Evolutionary conservation across 2,888 invertebrate genomes (phyloP).

Genomic region (Drosophila helvetica): DNA sequence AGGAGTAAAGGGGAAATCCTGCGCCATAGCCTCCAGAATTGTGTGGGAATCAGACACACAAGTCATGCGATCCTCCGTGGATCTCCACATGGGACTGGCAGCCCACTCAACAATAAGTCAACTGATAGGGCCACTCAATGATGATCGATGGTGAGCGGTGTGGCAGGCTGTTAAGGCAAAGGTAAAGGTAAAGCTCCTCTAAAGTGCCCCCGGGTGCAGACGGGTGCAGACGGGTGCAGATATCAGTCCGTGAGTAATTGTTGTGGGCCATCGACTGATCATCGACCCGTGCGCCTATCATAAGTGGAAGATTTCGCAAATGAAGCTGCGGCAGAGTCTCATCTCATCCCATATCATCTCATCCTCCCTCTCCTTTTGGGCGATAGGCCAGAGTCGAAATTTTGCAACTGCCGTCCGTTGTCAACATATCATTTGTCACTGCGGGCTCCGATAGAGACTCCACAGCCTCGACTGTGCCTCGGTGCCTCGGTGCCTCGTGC

Average conservation of each 20-base stretch:
- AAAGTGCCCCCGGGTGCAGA: slow-evolving; percentile 6
- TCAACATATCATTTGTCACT: slow-evolving; percentile 78
- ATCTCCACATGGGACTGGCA: not conserved
- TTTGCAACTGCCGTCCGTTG: slow-evolving; percentile 71
- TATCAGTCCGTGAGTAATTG: slow-evolving; percentile 70
- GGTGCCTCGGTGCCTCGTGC: too few species aligned
- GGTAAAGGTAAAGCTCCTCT: slow-evolving; percentile 6
- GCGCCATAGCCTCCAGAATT: not conserved
- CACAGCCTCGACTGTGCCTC: slow-evolving; percentile 1
- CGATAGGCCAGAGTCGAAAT: slow-evolving; percentile 79
- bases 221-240: slow-evolving; percentile 47
- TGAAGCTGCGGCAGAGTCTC: slow-evolving; percentile 26
- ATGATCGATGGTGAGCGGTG: slow-evolving; percentile 65
- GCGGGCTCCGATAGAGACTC: slow-evolving; percentile 54
- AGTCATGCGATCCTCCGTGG: too few species aligned
- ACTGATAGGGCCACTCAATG: slow-evolving; percentile 43
- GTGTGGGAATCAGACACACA: not conserved
- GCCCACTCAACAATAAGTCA: slow-evolving; percentile 14
- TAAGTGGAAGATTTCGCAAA: slow-evolving; percentile 47
- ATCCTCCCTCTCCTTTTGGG: slow-evolving; percentile 12
- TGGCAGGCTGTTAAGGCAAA: slow-evolving; percentile 18
- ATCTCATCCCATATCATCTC: slow-evolving; percentile 31
- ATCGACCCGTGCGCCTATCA: slow-evolving; percentile 18
- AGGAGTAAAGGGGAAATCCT: not conserved
- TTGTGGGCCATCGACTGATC: slow-evolving; percentile 19